These are phyloP conservation scores for Itoplectis maculator DNA, from an alignment of 2,888 invertebrate species.

Conservation along the genomic window DNA sequence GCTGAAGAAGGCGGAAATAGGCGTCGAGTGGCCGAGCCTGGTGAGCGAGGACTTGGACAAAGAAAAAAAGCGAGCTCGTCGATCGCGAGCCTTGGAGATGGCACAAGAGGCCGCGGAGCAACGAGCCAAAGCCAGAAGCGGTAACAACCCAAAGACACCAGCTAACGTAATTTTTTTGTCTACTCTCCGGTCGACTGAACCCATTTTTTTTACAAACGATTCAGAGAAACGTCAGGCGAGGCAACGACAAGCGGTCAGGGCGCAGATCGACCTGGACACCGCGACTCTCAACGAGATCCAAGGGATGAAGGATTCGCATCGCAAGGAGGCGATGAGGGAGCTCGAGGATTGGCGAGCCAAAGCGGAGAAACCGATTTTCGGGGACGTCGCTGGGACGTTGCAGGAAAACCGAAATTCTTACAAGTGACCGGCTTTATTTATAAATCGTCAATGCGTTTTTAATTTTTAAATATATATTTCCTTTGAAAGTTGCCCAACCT, in stretches of 20 bases:
- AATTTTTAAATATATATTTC: no score
- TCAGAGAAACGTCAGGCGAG: conserved; percentile 86
- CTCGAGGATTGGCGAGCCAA: conserved; percentile 87
- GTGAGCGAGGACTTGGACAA: conserved; percentile 86
- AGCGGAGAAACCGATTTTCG: conserved; percentile 75
- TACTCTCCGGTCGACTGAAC: conserved; percentile 19
- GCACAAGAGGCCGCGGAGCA: conserved; percentile 86
- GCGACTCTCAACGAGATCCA: conserved; percentile 88
- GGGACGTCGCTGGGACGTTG: conserved; percentile 64
- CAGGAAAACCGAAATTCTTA: conserved; percentile 78
- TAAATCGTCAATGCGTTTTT: background rate
- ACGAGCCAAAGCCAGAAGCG: conserved; percentile 85
- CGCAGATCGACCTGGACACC: conserved; percentile 87
- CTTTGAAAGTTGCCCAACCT: no score
- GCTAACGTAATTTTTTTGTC: conserved; percentile 3
- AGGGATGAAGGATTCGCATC: conserved; percentile 87
- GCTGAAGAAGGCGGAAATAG: conserved; percentile 87
- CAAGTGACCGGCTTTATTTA: conserved; percentile 66
- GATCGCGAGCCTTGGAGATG: conserved; percentile 87
- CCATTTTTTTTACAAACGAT: conserved; percentile 24
- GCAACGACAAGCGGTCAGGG: conserved; percentile 87
- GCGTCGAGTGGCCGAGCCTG: conserved; percentile 86
- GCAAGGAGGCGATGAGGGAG: conserved; percentile 88
- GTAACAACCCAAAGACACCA: conserved; percentile 70
- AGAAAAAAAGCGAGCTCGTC: conserved; percentile 86